Base-by-base conservation (phyloP, 2,113 vertebrate species). In the Australoheros scitulus region DNA sequence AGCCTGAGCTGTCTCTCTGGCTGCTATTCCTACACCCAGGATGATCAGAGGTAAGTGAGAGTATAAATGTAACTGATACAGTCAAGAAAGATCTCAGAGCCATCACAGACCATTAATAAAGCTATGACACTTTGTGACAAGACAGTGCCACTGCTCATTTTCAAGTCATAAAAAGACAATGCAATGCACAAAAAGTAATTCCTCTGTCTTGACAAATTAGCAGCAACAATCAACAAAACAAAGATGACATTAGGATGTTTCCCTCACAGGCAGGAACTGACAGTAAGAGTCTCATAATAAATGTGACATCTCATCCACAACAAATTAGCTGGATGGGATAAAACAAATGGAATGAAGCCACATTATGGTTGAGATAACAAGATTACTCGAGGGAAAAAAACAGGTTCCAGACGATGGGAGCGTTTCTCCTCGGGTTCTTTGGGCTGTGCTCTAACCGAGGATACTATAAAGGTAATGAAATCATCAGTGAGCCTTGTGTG, bases 1-100 rank as follows among this genome's bases (percentile, higher is more conserved):
- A 36, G 98, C 97, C 90, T 99, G 98, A 11, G 98, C 97, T 0
- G 98, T 99, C 91, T 99, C 98, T 89, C 98, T 96, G 77, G 98
- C 98, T 83, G 98, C 98, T 79, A 99, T 97, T 61, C 98, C 98
- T 99, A 65, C 17, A 77, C 41, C 78, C n/a, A 60, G 57, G 34
- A 63, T 43, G 43, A 61, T 58, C 17, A 15, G 36, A 57, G 20
- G 24, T 59, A 59, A 26, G 56, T 11, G 2, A 20, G 0, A 70
- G 26, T 5, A 72, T 11, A 55, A n/a, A 55, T 34, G 47, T 9
- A 55, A 72, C 26, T 34, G 47, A 55, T 18, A 52, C 15, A 52
- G 43, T 47, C 14, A 47, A 43, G 4, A 43, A 14, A 14, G 41
- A 43, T 14, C 14, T 47, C 43, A 56, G 43, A 70, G 17, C 2